Base-by-base conservation (phyloP, 2,888 invertebrate species). In the Drosophila mettleri region DNA sequence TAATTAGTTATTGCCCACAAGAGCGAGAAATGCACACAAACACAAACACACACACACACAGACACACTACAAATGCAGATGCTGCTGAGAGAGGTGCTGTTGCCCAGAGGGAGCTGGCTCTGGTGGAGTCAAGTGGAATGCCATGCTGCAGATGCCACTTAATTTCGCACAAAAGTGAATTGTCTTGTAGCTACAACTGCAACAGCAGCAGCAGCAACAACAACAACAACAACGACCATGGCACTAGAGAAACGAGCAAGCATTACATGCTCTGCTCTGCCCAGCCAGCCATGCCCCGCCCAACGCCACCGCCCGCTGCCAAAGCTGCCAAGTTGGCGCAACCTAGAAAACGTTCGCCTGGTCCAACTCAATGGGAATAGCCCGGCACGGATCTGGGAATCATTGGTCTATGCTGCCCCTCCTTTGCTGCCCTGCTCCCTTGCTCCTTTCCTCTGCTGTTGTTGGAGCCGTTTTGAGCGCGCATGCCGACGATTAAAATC, bases 1-100 rank as follows among this genome's bases (percentile, higher is more conserved):
- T 92, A 92, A 92, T 92, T 92, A 92, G 91, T 91, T 91, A 91
- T 91, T 91, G 91, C 90, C 91, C 88, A 83, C 85, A 82, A 84
- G 76, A 88, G 80, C 83, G 81, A 80, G 79, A 82, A 74, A 67
- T 71, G 76, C 58, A 69, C 59, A 63, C 60, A 52, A 54, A 74
- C 33, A 45, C 29, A 60, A 1, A 24, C 2, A n/a, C 22, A 24
- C 6, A 20, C 20, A 10, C 24, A n/a, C 4, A 9, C 22, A 58
- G n/a, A 57, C 43, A 65, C 51, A 61, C 0, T 39, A n/a, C 53
- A 59, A 53, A 62, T 68, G 55, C 46, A 64, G 62, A 60, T 65
- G 64, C 45, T 65, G 64, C 31, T 45, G 41, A 18, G 29, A 16
- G 55, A 27, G 55, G 4, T 9, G 29, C 41, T 59, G 38, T 24